Evolutionary conservation across 2,888 invertebrate species (phyloP).

Genomic region (Scaptomyza reducta): DNA sequence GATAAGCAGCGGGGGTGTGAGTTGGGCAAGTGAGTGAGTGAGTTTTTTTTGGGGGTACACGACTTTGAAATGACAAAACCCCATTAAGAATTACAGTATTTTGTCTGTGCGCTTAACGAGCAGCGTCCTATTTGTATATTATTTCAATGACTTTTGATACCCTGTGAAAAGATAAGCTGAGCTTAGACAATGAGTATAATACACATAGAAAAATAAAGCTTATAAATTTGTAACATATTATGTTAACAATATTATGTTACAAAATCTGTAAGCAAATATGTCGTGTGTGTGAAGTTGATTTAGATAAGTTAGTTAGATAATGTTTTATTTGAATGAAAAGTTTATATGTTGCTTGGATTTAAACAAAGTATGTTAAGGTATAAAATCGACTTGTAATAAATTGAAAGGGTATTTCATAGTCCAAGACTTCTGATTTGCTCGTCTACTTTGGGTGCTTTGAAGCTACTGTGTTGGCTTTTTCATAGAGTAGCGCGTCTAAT

Average conservation of each 20-base stretch:
- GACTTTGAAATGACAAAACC: constrained; percentile 73
- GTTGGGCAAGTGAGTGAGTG: constrained; percentile 13
- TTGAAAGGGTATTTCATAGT: constrained; percentile 24
- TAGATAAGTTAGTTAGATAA: too few relatives aligned
- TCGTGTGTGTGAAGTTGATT: too few relatives aligned
- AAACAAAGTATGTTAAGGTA: too few relatives aligned
- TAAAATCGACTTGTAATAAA: too few relatives aligned
- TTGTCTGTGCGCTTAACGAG: constrained; percentile 39
- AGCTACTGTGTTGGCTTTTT: constrained; percentile 37
- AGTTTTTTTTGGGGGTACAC: constrained; percentile 24
- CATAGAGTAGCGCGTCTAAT: constrained; percentile 75
- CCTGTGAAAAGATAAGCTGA: background rate
- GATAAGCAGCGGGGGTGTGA: background rate
- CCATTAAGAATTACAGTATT: constrained; percentile 66
- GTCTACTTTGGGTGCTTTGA: constrained; percentile 29
- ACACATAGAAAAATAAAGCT: too few relatives aligned
- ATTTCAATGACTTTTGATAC: constrained; percentile 47
- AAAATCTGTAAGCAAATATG: too few relatives aligned
- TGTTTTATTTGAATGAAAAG: too few relatives aligned
- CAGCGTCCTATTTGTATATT: constrained; percentile 35
- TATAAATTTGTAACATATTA: too few relatives aligned
- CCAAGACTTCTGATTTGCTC: background rate
- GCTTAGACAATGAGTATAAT: background rate
- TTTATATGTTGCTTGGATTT: too few relatives aligned
- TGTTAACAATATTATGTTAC: too few relatives aligned